phyloP scores from a whole-genome alignment of 2,113 vertebrate genomes.

The Osmerus mordax region DNA sequence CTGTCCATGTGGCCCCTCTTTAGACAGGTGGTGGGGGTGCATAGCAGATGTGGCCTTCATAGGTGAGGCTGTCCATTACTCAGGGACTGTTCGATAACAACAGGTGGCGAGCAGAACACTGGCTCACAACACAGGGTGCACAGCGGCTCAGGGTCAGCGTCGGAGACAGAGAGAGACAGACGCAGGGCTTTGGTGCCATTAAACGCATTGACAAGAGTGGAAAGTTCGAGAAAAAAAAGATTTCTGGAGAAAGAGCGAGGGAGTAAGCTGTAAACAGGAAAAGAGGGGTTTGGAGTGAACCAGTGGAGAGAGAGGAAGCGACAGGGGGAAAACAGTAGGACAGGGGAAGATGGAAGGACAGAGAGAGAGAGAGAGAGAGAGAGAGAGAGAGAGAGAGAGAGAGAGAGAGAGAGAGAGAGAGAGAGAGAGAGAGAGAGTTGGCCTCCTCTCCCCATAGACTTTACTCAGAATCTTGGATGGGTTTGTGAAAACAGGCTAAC shows the following conservation, averaged over 20 bases:
- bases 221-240: neutral
- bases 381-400: conserved; percentile 7
- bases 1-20: conserved; percentile 5
- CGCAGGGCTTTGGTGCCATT: neutral
- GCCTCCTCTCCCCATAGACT: conserved; percentile 40
- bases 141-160: too few species aligned
- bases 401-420: conserved; percentile 8
- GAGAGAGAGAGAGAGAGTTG: conserved; percentile 11
- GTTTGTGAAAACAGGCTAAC: conserved; percentile 55
- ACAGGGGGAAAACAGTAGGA: neutral
- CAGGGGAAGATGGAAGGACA: neutral
- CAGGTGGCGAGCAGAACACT: conserved; percentile 26
- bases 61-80: conserved; percentile 22
- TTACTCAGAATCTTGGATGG: conserved; percentile 57
- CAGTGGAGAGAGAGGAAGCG: neutral
- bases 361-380: conserved; percentile 8
- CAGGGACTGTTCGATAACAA: conserved; percentile 10
- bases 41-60: conserved; percentile 32
- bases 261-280: too few species aligned
- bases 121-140: too few species aligned
- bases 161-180: neutral
- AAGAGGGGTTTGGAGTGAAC: neutral
- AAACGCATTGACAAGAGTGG: neutral
- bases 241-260: too few species aligned
- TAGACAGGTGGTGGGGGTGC: conserved; percentile 3